Conservation (phyloP, 1,140 invertebrate species). For the Cephus cinctus region DNA sequence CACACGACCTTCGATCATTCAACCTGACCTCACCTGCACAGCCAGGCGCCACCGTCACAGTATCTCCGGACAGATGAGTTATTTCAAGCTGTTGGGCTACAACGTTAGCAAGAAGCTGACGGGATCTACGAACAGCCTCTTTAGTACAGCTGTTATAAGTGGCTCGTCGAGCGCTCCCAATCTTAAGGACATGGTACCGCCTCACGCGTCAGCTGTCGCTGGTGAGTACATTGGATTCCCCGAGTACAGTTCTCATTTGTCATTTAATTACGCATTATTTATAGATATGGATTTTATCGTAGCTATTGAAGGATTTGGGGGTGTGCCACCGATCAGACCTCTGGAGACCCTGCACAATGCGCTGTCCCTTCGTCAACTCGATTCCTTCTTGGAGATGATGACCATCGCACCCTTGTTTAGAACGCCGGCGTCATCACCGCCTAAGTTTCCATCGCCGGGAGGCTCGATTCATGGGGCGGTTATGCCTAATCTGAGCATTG, state of each 20-base stretch:
- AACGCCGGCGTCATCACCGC: conserved; percentile 71
- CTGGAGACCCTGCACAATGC: conserved; percentile 96
- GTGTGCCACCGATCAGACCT: conserved; percentile 90
- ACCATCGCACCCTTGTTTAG: conserved; percentile 68
- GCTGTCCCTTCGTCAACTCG: conserved; percentile 85
- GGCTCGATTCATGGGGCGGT: conserved; percentile 36
- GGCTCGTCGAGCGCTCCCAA: conserved; percentile 89
- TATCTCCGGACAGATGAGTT: conserved; percentile 89
- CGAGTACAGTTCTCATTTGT: too few species aligned
- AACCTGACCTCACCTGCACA: conserved; percentile 62
- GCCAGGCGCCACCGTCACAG: conserved; percentile 85
- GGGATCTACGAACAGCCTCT: conserved; percentile 76
- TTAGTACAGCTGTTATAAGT: conserved; percentile 92
- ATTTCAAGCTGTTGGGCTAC: conserved; percentile 83
- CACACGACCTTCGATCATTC: conserved; percentile 56
- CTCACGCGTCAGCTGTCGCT: conserved; percentile 65
- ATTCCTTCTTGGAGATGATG: conserved; percentile 83
- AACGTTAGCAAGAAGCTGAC: conserved; percentile 67
- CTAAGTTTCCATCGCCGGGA: conserved; percentile 60
- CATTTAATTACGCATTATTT: too few species aligned
- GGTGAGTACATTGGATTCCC: conserved; percentile 57
- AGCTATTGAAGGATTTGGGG: conserved; percentile 80
- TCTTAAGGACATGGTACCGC: conserved; percentile 80
- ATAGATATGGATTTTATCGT: too few species aligned
- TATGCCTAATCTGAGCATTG: conserved; percentile 38